Conservation (phyloP, 1,140 invertebrate species). For the Drosophila pachea region DNA sequence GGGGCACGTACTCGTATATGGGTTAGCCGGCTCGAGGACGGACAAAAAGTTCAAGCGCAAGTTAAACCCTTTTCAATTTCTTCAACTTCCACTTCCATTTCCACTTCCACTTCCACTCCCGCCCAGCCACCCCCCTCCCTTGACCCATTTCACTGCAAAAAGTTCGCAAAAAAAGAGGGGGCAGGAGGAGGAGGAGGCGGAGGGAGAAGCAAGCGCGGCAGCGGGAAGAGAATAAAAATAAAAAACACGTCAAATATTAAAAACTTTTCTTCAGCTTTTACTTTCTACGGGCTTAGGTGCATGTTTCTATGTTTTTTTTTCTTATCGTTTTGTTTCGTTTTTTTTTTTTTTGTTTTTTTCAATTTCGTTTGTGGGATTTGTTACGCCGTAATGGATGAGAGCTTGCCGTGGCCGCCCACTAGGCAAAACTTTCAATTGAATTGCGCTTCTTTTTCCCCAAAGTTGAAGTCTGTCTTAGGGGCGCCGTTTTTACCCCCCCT, state of each 20-base stretch:
- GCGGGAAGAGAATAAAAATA: constrained; percentile 37
- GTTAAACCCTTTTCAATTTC: constrained; percentile 74
- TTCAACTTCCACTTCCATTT: constrained; percentile 15
- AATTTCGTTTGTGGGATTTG: constrained; percentile 75
- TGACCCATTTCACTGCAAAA: constrained; percentile 54
- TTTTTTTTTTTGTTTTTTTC: constrained; percentile 59
- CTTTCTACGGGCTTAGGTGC: constrained; percentile 58
- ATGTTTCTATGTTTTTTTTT: constrained; percentile 7
- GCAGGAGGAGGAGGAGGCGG: no score
- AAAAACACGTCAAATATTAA: constrained; percentile 74
- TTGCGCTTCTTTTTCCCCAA: constrained; percentile 53
- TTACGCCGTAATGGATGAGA: constrained; percentile 69
- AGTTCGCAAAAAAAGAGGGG: no score
- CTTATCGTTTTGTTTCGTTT: background rate
- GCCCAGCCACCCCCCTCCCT: background rate
- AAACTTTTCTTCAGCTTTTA: constrained; percentile 72
- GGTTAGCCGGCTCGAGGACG: constrained; percentile 46
- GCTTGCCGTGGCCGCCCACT: constrained; percentile 56
- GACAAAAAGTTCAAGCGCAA: constrained; percentile 59
- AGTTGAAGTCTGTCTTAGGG: constrained; percentile 38
- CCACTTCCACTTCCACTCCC: constrained; percentile 3
- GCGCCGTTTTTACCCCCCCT: no score
- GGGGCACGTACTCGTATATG: constrained; percentile 44
- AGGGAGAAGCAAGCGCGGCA: no score
- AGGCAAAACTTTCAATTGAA: constrained; percentile 73